Percentiles rank a stretch among this genome's conserved stretches.
Conservation (phyloP, 2,797 vertebrate genomes). For the Spinus olivaceus region DNA sequence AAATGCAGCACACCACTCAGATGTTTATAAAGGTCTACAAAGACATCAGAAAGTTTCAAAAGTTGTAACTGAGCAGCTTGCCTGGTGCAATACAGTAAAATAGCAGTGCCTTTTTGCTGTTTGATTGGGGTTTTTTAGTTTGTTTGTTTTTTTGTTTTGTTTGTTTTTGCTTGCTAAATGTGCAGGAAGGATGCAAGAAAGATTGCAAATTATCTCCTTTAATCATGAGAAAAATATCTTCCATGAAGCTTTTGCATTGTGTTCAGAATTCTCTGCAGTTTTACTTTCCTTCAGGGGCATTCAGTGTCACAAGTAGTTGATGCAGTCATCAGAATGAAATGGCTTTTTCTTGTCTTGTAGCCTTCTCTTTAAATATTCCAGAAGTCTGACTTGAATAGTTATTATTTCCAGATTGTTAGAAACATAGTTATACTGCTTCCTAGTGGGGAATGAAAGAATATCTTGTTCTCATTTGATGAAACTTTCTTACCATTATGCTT, state of each 20-base stretch:
- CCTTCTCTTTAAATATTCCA: neutral
- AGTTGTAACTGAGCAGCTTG: neutral
- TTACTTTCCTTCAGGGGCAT: neutral
- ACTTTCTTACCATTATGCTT: neutral
- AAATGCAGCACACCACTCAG: rapidly evolving
- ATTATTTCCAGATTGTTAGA: neutral
- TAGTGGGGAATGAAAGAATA: conserved; percentile 4
- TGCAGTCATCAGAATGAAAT: neutral
- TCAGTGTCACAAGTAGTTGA: neutral
- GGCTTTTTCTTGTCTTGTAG: neutral
- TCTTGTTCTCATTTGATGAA: neutral
- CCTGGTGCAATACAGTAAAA: neutral
- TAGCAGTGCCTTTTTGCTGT: neutral
- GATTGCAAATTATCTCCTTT: neutral
- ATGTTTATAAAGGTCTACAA: neutral
- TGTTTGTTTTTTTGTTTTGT: no score
- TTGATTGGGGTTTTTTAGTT: neutral
- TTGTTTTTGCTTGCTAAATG: neutral
- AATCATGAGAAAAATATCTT: neutral
- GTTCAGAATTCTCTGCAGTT: neutral
- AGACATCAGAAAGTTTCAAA: neutral
- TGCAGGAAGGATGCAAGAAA: neutral
- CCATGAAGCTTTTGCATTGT: neutral
- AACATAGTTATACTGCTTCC: conserved; percentile 12
- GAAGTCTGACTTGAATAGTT: neutral